phyloP scores from a whole-genome alignment of 2,113 vertebrate genomes.

The Dipodomys stephensi region DNA sequence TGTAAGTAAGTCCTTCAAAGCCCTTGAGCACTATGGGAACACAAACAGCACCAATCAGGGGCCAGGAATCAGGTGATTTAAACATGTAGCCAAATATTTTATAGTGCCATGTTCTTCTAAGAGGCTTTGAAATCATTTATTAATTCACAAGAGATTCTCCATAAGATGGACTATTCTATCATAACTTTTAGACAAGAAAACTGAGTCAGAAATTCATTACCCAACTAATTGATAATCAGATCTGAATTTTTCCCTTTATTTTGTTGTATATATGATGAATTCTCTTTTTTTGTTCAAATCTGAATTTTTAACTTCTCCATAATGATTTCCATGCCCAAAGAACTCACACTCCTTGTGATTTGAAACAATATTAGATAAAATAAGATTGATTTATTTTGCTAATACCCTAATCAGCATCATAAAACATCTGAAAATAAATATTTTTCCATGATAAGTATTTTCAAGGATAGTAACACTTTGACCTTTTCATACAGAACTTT shows the following conservation, averaged over 20 bases:
- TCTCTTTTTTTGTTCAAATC: neutral
- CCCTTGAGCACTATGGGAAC: neutral
- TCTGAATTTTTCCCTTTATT: neutral
- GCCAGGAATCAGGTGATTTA: neutral
- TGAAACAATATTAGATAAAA: neutral
- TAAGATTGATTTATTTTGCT: neutral
- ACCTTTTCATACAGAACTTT: conserved; percentile 21
- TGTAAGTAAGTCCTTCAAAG: too few species aligned
- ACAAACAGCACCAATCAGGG: neutral
- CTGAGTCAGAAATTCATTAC: neutral
- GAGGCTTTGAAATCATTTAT: neutral
- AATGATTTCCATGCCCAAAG: neutral
- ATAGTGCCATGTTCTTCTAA: neutral
- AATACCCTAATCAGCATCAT: neutral
- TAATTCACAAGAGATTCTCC: neutral
- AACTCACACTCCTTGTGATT: neutral
- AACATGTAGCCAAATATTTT: neutral
- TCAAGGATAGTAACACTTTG: neutral
- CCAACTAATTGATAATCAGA: neutral
- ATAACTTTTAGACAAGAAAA: neutral
- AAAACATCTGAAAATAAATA: neutral
- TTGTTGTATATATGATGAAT: too few species aligned
- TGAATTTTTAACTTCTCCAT: conserved; percentile 15
- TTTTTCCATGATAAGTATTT: neutral
- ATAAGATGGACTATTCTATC: neutral